phyloP scores from a whole-genome alignment of 2,888 invertebrate species.

The Andricus curvator region DNA sequence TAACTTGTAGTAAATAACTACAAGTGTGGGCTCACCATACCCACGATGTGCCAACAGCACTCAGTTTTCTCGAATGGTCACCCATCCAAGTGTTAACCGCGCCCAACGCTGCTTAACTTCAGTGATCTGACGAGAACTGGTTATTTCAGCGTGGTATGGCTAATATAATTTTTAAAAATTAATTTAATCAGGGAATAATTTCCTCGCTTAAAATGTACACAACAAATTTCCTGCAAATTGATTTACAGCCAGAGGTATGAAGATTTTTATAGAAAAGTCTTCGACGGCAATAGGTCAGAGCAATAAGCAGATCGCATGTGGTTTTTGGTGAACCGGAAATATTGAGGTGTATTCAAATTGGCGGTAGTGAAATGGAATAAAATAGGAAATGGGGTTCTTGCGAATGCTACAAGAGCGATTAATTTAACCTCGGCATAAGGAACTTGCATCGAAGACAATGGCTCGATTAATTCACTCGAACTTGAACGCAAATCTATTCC shows the following conservation, averaged over 20 bases:
- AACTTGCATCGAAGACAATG: conserved; percentile 27
- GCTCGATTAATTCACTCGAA: conserved; percentile 6
- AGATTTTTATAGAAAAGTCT: neutral
- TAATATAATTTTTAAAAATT: too few species aligned
- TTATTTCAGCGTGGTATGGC: too few species aligned
- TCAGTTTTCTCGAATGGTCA: too few species aligned
- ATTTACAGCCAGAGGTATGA: neutral
- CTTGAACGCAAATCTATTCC: conserved; percentile 15
- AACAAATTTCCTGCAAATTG: too few species aligned
- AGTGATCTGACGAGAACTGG: too few species aligned
- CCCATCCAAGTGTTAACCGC: too few species aligned
- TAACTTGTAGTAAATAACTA: too few species aligned
- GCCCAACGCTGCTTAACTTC: too few species aligned
- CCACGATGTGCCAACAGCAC: too few species aligned
- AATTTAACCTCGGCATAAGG: neutral
- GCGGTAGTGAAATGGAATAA: conserved; percentile 7
- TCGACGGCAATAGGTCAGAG: neutral
- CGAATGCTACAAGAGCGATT: conserved; percentile 7
- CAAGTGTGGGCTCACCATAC: too few species aligned
- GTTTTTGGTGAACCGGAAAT: neutral
- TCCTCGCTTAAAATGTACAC: too few species aligned
- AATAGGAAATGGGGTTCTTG: neutral
- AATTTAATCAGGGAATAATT: too few species aligned
- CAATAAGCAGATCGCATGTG: conserved; percentile 3
- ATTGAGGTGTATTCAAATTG: conserved; percentile 20